These are phyloP conservation scores for Enteromius argenteus DNA, from an alignment of 2,797 vertebrate species.

Conservation along the genomic window DNA sequence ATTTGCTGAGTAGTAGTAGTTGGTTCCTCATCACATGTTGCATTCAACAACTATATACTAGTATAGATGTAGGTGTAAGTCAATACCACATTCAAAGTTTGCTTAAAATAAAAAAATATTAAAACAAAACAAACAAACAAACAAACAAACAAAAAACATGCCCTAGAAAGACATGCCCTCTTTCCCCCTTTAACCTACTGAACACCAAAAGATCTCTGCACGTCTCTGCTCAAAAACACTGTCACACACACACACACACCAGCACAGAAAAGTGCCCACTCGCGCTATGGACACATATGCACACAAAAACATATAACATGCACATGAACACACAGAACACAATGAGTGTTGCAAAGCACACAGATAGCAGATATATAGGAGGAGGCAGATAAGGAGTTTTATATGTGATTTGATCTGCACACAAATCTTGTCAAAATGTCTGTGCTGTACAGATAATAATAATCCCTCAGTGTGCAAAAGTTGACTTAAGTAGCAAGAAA, in stretches of 20 bases:
- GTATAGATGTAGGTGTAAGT: background rate
- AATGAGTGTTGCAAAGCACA: conserved; percentile 11
- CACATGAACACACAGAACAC: conserved; percentile 19
- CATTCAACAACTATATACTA: background rate
- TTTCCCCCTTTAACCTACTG: background rate
- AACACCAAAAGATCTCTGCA: conserved; percentile 11
- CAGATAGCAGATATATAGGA: conserved; percentile 16
- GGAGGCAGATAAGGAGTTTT: conserved; percentile 7
- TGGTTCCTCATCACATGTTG: background rate
- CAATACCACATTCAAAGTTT: background rate
- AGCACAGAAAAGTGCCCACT: background rate
- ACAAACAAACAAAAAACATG: background rate
- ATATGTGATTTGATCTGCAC: background rate
- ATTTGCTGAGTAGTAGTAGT: background rate
- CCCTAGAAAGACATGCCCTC: background rate
- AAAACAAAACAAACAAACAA: background rate
- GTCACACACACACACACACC: conserved; percentile 43
- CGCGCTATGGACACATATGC: background rate
- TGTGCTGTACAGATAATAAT: background rate
- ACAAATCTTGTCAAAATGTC: background rate
- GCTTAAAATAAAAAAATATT: background rate
- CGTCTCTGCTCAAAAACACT: conserved; percentile 33
- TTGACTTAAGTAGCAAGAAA: background rate
- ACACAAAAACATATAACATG: conserved; percentile 27
- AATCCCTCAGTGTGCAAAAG: background rate